These are phyloP conservation scores for Phaethornis superciliosus DNA, from an alignment of 2,113 vertebrate species.

Conservation along the genomic window DNA sequence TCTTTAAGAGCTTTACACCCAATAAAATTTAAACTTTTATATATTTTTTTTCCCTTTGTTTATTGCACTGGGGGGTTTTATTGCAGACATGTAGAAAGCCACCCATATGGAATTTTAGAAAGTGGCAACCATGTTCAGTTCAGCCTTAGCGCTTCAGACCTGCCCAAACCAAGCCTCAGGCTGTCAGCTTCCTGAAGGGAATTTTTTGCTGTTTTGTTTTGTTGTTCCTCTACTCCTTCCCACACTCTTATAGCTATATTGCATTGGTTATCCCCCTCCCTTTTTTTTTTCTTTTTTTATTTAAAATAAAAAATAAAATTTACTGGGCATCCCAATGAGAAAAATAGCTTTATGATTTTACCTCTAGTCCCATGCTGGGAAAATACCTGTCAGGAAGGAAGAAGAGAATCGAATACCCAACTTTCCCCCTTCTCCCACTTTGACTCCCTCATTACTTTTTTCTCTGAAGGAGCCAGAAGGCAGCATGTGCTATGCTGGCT, in stretches of 20 bases:
- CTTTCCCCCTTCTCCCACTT: not conserved
- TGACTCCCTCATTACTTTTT: not conserved
- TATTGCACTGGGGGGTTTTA: slow-evolving; percentile 69
- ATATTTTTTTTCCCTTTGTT: slow-evolving; percentile 72
- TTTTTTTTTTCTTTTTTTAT: too few relatives aligned
- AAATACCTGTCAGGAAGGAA: not conserved
- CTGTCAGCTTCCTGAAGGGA: not conserved
- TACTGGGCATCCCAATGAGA: not conserved
- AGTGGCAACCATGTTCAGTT: not conserved
- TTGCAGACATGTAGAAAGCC: slow-evolving; percentile 71
- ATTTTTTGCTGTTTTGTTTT: not conserved
- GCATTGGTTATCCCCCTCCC: not conserved
- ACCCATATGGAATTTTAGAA: slow-evolving; percentile 70
- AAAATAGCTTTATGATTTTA: not conserved
- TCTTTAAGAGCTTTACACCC: slow-evolving; percentile 81
- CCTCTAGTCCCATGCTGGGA: not conserved
- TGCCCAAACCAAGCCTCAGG: not conserved
- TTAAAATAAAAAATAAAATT: not conserved
- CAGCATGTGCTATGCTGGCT: rapidly evolving
- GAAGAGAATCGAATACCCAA: not conserved
- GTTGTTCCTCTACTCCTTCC: not conserved
- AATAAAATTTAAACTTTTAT: slow-evolving; percentile 80
- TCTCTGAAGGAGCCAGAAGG: not conserved
- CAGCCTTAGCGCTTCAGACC: not conserved
- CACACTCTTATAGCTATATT: not conserved